Percentiles rank a stretch among this genome's conserved stretches.
phyloP scores from a whole-genome alignment of 2,888 invertebrate species.

The Chaitophorus viminalis region DNA sequence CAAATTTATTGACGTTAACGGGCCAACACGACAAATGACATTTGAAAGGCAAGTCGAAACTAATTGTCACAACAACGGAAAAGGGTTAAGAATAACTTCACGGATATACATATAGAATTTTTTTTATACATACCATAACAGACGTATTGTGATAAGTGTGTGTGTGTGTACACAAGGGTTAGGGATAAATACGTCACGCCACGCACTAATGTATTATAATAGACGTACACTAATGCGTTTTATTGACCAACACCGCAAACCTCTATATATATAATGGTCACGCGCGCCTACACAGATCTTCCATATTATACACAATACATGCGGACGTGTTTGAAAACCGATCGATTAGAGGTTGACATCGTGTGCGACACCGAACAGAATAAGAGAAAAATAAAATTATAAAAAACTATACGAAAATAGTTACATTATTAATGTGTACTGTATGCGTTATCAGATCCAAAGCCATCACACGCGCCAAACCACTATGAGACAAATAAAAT shows the following conservation, averaged over 20 bases:
- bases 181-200: constrained; percentile 52
- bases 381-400: neutral
- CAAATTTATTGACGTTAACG: constrained; percentile 40
- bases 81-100: constrained; percentile 43
- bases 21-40: constrained; percentile 30
- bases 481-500: neutral
- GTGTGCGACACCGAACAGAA: neutral
- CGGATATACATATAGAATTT: neutral
- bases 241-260: constrained; percentile 49
- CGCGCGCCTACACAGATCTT: constrained; percentile 6
- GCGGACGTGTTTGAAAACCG: neutral
- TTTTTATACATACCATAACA: neutral
- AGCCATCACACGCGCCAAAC: neutral
- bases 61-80: constrained; percentile 58
- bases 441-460: neutral
- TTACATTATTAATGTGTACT: neutral
- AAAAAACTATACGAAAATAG: neutral
- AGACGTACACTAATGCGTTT: constrained; percentile 51
- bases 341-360: neutral
- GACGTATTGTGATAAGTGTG: neutral
- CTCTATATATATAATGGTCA: neutral
- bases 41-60: constrained; percentile 42
- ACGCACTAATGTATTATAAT: neutral
- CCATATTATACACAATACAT: neutral
- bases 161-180: neutral